Conservation (phyloP, 2,888 invertebrate genomes). For the Copidosoma aretas region DNA sequence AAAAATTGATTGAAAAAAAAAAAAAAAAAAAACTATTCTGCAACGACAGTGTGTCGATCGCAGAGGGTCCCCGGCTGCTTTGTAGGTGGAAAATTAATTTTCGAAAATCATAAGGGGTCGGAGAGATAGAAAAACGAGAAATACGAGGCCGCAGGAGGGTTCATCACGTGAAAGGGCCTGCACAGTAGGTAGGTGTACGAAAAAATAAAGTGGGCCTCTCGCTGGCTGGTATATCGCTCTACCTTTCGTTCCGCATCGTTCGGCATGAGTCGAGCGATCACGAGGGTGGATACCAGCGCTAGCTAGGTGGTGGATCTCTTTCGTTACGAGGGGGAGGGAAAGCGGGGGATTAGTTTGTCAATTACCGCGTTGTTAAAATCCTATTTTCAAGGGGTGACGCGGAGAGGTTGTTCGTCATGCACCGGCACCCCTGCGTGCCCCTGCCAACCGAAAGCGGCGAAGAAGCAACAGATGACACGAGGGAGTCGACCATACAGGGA, state of each 20-base stretch:
- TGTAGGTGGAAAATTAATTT: not conserved
- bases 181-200: not conserved
- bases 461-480: constrained; percentile 40
- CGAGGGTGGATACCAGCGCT: not conserved
- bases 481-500: constrained; percentile 6
- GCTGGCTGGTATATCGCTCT: not conserved
- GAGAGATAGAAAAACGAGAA: not conserved
- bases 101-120: not conserved
- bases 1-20: too few relatives aligned
- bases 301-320: constrained; percentile 9
- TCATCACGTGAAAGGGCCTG: too few relatives aligned
- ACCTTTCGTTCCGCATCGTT: constrained; percentile 16
- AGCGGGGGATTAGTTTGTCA: constrained; percentile 2
- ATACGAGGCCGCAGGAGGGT: too few relatives aligned
- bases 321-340: not conserved
- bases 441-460: constrained; percentile 31
- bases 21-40: too few relatives aligned
- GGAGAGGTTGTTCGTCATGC: constrained; percentile 13
- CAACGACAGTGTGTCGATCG: too few relatives aligned
- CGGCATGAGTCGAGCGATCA: not conserved
- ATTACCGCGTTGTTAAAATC: constrained; percentile 40
- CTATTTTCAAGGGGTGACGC: constrained; percentile 28
- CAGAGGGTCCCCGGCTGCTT: too few relatives aligned
- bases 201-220: not conserved
- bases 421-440: constrained; percentile 23